A percentile compares a stretch with the other conserved stretches of the same genome.
These are phyloP conservation scores for Prochilodus magdalenae DNA, from an alignment of 2,113 vertebrate species.

Conservation along the genomic window DNA sequence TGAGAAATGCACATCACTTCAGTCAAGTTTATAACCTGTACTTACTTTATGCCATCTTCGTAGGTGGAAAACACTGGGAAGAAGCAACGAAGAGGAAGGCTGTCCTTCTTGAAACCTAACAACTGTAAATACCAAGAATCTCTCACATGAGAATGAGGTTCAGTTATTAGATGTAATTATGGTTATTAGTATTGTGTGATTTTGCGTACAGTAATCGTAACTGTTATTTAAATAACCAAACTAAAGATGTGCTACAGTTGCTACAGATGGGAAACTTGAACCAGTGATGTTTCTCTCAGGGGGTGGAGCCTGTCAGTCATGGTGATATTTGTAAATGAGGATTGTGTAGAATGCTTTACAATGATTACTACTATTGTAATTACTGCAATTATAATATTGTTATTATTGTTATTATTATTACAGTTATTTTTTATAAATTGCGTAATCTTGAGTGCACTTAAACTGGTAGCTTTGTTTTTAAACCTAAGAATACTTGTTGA, in stretches of 20 bases:
- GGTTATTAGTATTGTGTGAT: constrained; percentile 51
- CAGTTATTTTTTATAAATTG: constrained; percentile 79
- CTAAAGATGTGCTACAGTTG: constrained; percentile 68
- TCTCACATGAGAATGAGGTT: constrained; percentile 67
- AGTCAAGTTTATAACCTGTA: background rate
- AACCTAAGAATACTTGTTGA: constrained; percentile 70
- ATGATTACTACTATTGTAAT: constrained; percentile 71
- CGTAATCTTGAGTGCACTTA: constrained; percentile 77
- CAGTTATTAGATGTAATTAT: constrained; percentile 67
- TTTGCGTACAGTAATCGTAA: constrained; percentile 59
- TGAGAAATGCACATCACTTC: background rate
- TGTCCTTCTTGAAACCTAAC: constrained; percentile 62
- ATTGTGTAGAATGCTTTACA: constrained; percentile 59
- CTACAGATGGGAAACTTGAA: constrained; percentile 77
- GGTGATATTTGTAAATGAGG: constrained; percentile 70
- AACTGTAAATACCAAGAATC: constrained; percentile 73
- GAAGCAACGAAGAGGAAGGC: constrained; percentile 48
- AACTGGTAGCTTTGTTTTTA: constrained; percentile 70
- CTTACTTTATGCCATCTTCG: background rate
- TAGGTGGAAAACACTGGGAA: constrained; percentile 42
- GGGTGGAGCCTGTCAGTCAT: constrained; percentile 67
- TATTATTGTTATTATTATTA: constrained; percentile 70
- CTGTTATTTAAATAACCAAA: constrained; percentile 76
- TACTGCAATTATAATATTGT: constrained; percentile 67
- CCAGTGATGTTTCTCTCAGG: constrained; percentile 73